Conservation (phyloP, 2,888 invertebrate species). For the Ectemnius lituratus region DNA sequence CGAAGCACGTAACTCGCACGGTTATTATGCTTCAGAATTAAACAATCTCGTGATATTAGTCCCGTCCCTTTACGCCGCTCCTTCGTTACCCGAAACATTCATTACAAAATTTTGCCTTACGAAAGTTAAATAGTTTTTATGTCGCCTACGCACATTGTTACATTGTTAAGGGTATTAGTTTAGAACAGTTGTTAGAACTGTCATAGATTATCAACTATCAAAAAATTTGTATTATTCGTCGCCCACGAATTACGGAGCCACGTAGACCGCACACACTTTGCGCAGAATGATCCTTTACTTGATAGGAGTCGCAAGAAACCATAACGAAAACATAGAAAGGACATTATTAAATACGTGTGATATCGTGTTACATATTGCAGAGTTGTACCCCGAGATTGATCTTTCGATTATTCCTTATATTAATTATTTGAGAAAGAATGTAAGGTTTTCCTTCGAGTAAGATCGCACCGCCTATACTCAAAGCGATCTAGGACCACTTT, state of each 20-base stretch:
- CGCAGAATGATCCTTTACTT: constrained; percentile 31
- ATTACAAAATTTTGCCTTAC: constrained; percentile 56
- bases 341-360: constrained; percentile 52
- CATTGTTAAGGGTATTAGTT: constrained; percentile 38
- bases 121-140: constrained; percentile 41
- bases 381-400: constrained; percentile 44
- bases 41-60: constrained; percentile 7
- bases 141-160: constrained; percentile 47
- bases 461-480: too few species aligned
- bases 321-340: constrained; percentile 47
- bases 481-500: too few species aligned
- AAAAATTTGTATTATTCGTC: constrained; percentile 46
- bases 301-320: constrained; percentile 31
- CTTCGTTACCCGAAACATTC: constrained; percentile 22
- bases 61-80: constrained; percentile 4
- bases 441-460: constrained; percentile 8
- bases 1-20: neutral
- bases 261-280: constrained; percentile 32
- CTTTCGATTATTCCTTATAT: constrained; percentile 10
- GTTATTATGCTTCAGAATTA: neutral
- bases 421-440: constrained; percentile 12
- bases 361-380: constrained; percentile 49
- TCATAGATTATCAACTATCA: constrained; percentile 51
- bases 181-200: constrained; percentile 48
- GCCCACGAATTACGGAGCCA: constrained; percentile 17